Percentiles rank a stretch among this genome's conserved stretches.
These are phyloP conservation scores for Natator depressus DNA, from an alignment of 2,113 vertebrate genomes.

Conservation along the genomic window DNA sequence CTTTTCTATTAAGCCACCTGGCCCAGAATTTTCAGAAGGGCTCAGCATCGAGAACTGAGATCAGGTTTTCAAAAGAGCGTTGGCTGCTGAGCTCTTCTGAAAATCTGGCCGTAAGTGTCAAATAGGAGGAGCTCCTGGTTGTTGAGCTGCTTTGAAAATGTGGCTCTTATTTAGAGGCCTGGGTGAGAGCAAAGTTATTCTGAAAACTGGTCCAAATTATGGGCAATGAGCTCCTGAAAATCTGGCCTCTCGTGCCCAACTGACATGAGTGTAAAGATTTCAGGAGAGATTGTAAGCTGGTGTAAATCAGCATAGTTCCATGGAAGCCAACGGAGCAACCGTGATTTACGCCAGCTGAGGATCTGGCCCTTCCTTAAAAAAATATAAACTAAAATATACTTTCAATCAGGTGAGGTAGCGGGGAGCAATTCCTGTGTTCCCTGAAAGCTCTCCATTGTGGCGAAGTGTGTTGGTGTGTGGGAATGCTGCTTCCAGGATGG, in stretches of 20 bases:
- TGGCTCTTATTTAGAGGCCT: not conserved
- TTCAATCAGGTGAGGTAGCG: not conserved
- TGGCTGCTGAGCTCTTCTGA: not conserved
- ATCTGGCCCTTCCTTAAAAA: not conserved
- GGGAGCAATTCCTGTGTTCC: not conserved
- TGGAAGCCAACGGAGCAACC: not conserved
- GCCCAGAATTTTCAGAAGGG: not conserved
- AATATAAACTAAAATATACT: not conserved
- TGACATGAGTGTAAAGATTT: not conserved
- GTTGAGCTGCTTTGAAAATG: not conserved
- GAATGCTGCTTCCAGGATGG: not conserved
- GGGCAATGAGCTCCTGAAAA: not conserved
- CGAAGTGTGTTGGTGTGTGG: not conserved
- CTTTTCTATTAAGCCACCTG: not conserved
- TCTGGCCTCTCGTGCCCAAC: not conserved
- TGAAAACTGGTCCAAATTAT: not conserved
- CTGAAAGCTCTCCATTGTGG: not conserved
- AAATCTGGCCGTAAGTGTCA: not conserved
- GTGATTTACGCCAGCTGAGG: not conserved
- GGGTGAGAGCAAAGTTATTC: not conserved
- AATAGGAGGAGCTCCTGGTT: not conserved
- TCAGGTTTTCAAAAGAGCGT: not conserved
- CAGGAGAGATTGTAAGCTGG: not conserved
- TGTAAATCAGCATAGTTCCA: not conserved
- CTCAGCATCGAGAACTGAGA: not conserved